Percentiles rank a stretch among this genome's conserved stretches.
phyloP scores from a whole-genome alignment of 1,140 invertebrate species.

The Venturia canescens region DNA sequence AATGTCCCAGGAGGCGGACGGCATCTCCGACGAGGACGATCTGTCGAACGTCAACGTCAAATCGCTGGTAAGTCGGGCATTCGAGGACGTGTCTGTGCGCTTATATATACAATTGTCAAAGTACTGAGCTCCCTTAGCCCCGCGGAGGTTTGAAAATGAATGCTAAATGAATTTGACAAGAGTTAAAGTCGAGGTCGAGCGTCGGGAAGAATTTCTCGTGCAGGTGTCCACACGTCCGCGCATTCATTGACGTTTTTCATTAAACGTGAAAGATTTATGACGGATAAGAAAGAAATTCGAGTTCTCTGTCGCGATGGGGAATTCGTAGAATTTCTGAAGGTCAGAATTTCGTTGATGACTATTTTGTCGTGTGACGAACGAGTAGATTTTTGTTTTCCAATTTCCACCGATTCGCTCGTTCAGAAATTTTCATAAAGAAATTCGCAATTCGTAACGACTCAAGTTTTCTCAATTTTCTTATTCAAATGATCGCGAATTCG shows the following conservation, averaged over 20 bases:
- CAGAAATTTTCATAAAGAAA: too few relatives aligned
- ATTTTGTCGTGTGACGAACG: too few relatives aligned
- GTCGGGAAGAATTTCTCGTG: constrained; percentile 10
- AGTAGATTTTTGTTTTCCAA: too few relatives aligned
- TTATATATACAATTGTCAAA: neutral
- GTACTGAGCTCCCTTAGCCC: neutral
- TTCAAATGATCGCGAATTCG: too few relatives aligned
- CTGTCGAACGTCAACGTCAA: constrained; percentile 80
- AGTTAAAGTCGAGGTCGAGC: constrained; percentile 33
- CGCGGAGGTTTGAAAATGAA: constrained; percentile 1
- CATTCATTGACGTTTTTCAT: neutral
- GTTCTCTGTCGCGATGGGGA: too few relatives aligned
- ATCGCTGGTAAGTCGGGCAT: constrained; percentile 72
- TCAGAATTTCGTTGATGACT: too few relatives aligned
- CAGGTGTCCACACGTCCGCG: neutral
- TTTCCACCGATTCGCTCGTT: too few relatives aligned
- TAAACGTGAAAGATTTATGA: neutral
- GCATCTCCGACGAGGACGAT: constrained; percentile 74
- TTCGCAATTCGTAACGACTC: too few relatives aligned
- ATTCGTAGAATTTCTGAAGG: too few relatives aligned
- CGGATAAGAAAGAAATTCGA: too few relatives aligned
- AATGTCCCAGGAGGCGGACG: constrained; percentile 68
- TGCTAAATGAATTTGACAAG: constrained; percentile 39
- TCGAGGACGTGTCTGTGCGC: too few relatives aligned
- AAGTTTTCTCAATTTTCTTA: too few relatives aligned